A percentile compares a stretch with the other conserved stretches of the same genome.
Evolutionary conservation across 2,888 invertebrate species (phyloP).

Genomic region (Mesoligia furuncula): DNA sequence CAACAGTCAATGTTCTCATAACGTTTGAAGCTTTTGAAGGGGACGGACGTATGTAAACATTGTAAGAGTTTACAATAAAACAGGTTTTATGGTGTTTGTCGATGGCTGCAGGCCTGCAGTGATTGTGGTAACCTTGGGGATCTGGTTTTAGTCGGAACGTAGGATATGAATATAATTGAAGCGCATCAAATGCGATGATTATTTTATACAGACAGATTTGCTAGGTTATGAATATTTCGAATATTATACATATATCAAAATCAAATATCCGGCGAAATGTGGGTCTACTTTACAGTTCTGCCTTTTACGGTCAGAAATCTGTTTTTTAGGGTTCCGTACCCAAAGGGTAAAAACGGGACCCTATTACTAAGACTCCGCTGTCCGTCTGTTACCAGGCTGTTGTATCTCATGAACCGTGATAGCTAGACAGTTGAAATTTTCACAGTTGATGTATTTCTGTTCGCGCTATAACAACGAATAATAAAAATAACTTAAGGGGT

Average conservation of each 20-base stretch:
- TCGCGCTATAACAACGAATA: no score
- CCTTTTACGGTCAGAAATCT: not conserved
- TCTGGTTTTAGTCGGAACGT: constrained; percentile 19
- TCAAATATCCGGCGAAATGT: not conserved
- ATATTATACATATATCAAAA: not conserved
- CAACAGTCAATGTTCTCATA: constrained; percentile 62
- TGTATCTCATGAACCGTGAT: no score
- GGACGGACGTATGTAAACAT: constrained; percentile 60
- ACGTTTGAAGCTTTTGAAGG: constrained; percentile 38
- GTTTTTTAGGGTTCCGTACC: no score
- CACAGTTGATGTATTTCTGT: no score
- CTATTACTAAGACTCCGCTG: no score
- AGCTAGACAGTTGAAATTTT: no score
- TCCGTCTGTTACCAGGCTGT: no score
- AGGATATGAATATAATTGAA: constrained; percentile 8
- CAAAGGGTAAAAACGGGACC: no score
- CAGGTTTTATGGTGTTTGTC: constrained; percentile 38
- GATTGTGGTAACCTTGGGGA: constrained; percentile 33
- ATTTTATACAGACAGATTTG: not conserved
- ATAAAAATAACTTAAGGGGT: no score
- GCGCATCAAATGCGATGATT: not conserved
- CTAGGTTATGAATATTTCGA: not conserved
- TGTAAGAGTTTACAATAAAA: constrained; percentile 39
- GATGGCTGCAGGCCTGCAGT: constrained; percentile 27
- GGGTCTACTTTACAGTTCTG: not conserved